Evolutionary conservation across 2,797 vertebrate genomes (phyloP), one percentile per base, ranked within the genome.

Genomic region (Esox masquinongy): DNA sequence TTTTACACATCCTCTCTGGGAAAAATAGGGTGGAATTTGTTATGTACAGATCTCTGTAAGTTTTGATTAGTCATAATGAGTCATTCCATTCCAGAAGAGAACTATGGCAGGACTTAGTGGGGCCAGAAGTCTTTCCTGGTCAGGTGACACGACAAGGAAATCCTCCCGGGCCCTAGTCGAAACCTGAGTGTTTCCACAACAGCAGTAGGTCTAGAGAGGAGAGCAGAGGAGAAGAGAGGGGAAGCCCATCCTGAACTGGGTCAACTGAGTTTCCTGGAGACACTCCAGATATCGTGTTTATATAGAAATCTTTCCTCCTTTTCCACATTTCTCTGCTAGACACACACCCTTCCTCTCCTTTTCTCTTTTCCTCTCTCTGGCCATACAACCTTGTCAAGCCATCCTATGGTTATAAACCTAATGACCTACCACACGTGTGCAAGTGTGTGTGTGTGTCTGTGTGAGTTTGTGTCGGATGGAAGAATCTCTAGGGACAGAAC

Each of bases 251-350:
- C 73, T 86, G 82, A 93, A 92, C 84, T 88, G 85, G 88, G 84
- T 91, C 86, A 84, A 79, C 82, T 82, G 74, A 84, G 51, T 85
- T 87, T 88, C 83, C 85, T 89, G 86, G 89, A 90, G 81, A 61
- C 78, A 77, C 79, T 86, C 88, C 85, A 90, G 73, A 82, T 77
- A 76, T 67, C 83, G 78, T 83, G 49, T 79, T 79, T 76, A 76
- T 51, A 78, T 77, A 71, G 51, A 68, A 67, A 76, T 76, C 74
- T 36, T 14, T 82, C 70, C 49, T 75, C 51, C 75, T 78, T 82
- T 85, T 78, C 81, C 74, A 79, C 63, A 79, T 78, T 47, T 34
- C 43, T 50, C 19, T 22, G 68, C 56, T 49, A 49, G 53, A 49
- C 67, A 75, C 78, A 76, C 78, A 81, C 81, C 79, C 73, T 39